A percentile compares a stretch with the other conserved stretches of the same genome.
These are phyloP conservation scores for Nibea coibor DNA, from an alignment of 2,113 vertebrate species.

Conservation along the genomic window DNA sequence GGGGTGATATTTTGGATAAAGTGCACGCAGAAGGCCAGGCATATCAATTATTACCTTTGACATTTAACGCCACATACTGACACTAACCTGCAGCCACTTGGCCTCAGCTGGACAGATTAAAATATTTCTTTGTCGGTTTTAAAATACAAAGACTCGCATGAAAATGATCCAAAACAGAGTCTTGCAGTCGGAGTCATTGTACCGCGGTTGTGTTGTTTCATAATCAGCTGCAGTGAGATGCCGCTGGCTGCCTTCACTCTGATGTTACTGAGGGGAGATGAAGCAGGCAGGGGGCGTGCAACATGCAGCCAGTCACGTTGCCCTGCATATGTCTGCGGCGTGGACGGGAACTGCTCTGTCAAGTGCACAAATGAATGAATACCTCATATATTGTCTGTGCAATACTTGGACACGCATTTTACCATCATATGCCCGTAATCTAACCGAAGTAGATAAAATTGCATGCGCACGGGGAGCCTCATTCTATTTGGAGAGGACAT, in stretches of 20 bases:
- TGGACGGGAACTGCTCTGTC: not conserved
- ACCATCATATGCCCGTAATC: not conserved
- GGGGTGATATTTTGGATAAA: slow-evolving; percentile 60
- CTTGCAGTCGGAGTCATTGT: not conserved
- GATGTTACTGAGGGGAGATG: slow-evolving; percentile 14
- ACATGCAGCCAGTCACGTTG: slow-evolving; percentile 71
- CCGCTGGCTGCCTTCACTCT: slow-evolving; percentile 6
- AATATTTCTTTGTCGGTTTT: not conserved
- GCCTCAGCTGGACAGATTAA: not conserved
- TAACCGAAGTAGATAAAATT: accelerated
- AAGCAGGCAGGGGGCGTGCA: slow-evolving; percentile 24
- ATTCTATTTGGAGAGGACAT: not conserved
- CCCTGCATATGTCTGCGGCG: slow-evolving; percentile 29
- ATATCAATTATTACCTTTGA: slow-evolving; percentile 69
- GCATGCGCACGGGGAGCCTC: not conserved
- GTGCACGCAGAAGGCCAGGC: slow-evolving; percentile 20
- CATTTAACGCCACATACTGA: slow-evolving; percentile 64
- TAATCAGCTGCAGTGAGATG: slow-evolving; percentile 8
- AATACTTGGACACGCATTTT: not conserved
- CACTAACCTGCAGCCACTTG: no score
- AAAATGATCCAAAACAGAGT: not conserved
- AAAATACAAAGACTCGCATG: not conserved
- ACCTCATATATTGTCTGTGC: not conserved
- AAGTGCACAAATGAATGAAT: slow-evolving; percentile 1
- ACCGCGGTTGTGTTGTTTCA: slow-evolving; percentile 26